Evolutionary conservation across 37 sponge, comb jelly and placozoan species (phyloP).

Genomic region (Beroe ovata): DNA sequence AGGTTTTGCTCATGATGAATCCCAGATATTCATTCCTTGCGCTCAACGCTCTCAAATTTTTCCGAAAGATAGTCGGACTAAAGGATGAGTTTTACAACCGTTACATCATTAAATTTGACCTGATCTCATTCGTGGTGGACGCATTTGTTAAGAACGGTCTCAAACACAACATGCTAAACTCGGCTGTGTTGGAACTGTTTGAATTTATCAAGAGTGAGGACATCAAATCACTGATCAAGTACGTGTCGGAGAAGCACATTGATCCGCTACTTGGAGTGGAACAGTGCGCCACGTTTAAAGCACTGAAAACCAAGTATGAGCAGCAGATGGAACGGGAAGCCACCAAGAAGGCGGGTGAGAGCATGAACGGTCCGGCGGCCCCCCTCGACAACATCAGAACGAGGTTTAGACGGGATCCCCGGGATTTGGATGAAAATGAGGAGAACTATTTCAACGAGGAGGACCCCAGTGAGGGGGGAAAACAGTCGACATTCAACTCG

Average conservation of each 20-base stretch:
- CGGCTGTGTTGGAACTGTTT: slow-evolving; percentile 92
- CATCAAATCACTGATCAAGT: slow-evolving; percentile 72
- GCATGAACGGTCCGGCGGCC: slow-evolving; percentile 26
- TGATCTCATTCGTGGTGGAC: slow-evolving; percentile 80
- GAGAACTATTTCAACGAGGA: slow-evolving; percentile 93
- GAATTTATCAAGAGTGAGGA: slow-evolving; percentile 82
- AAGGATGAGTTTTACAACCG: slow-evolving; percentile 94
- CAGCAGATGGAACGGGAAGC: slow-evolving; percentile 72
- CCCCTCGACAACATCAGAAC: not conserved
- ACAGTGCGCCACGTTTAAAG: slow-evolving; percentile 82
- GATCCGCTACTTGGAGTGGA: slow-evolving; percentile 71
- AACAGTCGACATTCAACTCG: slow-evolving; percentile 19
- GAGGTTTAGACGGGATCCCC: slow-evolving; percentile 80
- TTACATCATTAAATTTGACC: slow-evolving; percentile 85
- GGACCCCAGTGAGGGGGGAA: slow-evolving; percentile 66
- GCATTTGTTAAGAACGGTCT: slow-evolving; percentile 79
- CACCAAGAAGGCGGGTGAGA: not conserved
- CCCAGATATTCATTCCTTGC: slow-evolving; percentile 67
- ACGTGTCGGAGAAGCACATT: slow-evolving; percentile 79
- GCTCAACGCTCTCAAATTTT: slow-evolving; percentile 65
- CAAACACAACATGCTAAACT: slow-evolving; percentile 93
- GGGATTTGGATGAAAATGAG: slow-evolving; percentile 86
- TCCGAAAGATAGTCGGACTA: slow-evolving; percentile 86
- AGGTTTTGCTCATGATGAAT: slow-evolving; percentile 65
- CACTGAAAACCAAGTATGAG: slow-evolving; percentile 74